phyloP scores from a whole-genome alignment of 2,113 vertebrate species.

The Cyprinodon tularosa region DNA sequence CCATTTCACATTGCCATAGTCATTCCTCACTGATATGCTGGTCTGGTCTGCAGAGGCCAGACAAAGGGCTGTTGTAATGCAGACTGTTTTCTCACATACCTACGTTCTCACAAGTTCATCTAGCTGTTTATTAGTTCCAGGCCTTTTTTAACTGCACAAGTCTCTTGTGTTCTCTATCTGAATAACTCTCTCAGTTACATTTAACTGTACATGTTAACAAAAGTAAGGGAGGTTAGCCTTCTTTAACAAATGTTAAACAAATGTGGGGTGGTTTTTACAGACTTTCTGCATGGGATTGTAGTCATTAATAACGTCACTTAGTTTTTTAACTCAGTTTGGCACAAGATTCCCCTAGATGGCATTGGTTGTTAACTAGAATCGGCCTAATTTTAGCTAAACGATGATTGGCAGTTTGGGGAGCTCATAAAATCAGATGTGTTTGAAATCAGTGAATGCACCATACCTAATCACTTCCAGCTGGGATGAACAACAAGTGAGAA shows the following conservation, averaged over 20 bases:
- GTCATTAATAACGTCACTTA: not conserved
- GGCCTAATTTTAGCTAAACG: not conserved
- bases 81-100: conserved; percentile 51
- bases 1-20: conserved; percentile 60
- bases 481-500: not conserved
- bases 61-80: conserved; percentile 75
- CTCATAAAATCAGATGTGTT: not conserved
- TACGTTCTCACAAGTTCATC: conserved; percentile 38
- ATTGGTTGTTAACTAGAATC: not conserved
- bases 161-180: conserved; percentile 4
- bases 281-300: not conserved
- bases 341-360: not conserved
- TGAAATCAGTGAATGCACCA: not conserved
- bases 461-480: not conserved
- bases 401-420: not conserved
- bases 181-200: conserved; percentile 2
- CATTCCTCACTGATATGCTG: conserved; percentile 71
- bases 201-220: no score
- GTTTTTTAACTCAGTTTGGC: not conserved
- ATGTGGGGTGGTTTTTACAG: not conserved
- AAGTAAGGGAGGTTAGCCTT: not conserved
- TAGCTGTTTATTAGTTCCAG: conserved; percentile 14
- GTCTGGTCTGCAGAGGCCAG: conserved; percentile 47
- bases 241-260: not conserved
- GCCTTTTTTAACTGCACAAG: conserved; percentile 26